Evolutionary conservation across 2,113 vertebrate species (phyloP).

Genomic region (Ranitomeya imitator): DNA sequence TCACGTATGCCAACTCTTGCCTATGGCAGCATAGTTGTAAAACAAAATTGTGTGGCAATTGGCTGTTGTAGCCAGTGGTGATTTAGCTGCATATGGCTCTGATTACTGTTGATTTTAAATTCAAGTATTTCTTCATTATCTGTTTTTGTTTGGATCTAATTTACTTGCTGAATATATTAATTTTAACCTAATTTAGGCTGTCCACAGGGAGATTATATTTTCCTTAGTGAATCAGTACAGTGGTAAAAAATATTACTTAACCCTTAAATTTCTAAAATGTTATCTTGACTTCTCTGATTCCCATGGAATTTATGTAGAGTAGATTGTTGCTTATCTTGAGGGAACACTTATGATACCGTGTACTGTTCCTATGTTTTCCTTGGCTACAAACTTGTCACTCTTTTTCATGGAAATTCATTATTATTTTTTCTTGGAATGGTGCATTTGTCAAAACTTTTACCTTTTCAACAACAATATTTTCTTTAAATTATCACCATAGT

Average conservation of each 20-base stretch:
- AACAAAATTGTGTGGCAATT: too few species aligned
- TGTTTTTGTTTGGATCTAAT: too few species aligned
- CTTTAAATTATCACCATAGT: background rate
- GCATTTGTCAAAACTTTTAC: background rate
- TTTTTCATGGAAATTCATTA: background rate
- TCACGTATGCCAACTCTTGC: too few species aligned
- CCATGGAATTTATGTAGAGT: background rate
- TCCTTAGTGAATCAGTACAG: background rate
- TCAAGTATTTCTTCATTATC: too few species aligned
- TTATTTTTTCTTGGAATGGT: background rate
- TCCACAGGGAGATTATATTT: background rate
- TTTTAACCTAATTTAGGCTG: too few species aligned
- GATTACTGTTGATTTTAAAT: too few species aligned
- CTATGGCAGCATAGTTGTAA: too few species aligned
- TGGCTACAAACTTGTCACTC: conserved; percentile 13
- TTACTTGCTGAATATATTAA: too few species aligned
- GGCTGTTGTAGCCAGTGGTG: too few species aligned
- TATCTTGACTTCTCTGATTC: background rate
- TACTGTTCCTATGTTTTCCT: conserved; percentile 1
- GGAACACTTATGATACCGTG: background rate
- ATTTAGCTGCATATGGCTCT: too few species aligned
- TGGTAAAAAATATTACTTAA: background rate
- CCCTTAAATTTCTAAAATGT: background rate
- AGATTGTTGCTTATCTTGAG: conserved; percentile 23
- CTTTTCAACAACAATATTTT: background rate